phyloP scores from a whole-genome alignment of 2,113 vertebrate genomes.

The Ivindomyrus marchei region DNA sequence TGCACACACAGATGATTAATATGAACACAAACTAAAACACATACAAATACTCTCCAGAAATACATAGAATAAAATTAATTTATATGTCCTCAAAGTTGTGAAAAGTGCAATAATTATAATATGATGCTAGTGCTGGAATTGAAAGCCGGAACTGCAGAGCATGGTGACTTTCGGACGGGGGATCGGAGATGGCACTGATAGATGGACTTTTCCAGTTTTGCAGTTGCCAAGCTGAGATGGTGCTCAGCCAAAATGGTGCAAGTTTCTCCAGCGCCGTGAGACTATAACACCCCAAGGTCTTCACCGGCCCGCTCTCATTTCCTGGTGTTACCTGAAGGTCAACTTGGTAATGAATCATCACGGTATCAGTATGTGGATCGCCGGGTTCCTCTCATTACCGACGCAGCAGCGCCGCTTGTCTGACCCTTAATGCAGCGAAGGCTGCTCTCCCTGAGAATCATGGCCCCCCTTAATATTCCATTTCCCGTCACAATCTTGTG shows the following conservation, averaged over 20 bases:
- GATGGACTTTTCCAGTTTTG: neutral
- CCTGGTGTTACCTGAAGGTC: neutral
- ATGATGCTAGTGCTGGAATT: neutral
- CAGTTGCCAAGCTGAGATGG: neutral
- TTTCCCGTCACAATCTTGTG: neutral
- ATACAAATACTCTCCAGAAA: too few relatives aligned
- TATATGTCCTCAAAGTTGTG: neutral
- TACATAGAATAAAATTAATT: too few relatives aligned
- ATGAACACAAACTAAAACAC: too few relatives aligned
- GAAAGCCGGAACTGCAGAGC: neutral
- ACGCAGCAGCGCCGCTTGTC: neutral
- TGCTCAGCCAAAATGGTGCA: neutral
- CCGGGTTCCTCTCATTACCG: neutral
- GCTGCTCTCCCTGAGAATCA: neutral
- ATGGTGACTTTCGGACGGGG: neutral
- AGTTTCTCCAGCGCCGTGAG: neutral
- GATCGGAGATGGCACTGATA: neutral
- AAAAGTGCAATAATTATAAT: neutral
- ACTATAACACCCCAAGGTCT: neutral
- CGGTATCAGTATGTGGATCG: neutral
- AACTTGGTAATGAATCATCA: neutral
- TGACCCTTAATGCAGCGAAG: neutral
- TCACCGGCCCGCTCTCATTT: neutral
- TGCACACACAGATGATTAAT: too few relatives aligned
- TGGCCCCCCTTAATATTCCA: neutral